Conservation (phyloP, 2,797 vertebrate genomes). For the Silurus lanzhouensis region DNA sequence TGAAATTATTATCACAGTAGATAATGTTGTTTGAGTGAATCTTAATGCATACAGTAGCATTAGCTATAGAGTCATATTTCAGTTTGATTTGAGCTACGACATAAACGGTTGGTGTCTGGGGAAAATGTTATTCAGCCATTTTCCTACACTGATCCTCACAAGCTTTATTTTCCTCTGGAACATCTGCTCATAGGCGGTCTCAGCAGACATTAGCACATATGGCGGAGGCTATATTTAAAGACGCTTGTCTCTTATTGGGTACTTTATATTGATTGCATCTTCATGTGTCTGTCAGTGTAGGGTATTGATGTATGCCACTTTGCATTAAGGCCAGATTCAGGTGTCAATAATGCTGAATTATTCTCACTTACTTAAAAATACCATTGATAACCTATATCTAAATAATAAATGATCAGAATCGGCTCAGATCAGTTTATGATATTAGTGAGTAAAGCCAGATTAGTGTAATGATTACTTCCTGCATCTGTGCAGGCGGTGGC, state of each 20-base stretch:
- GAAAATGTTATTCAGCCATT: slow-evolving; percentile 15
- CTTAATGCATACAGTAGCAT: not conserved
- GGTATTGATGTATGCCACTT: slow-evolving; percentile 55
- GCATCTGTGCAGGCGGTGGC: not conserved
- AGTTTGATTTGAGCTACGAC: slow-evolving; percentile 16
- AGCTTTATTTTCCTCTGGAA: slow-evolving; percentile 10
- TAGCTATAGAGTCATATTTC: not conserved
- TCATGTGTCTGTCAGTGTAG: slow-evolving; percentile 36
- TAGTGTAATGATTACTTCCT: slow-evolving; percentile 21
- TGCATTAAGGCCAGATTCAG: slow-evolving; percentile 52
- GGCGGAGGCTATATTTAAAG: slow-evolving; percentile 23
- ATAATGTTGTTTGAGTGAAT: not conserved
- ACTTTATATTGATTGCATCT: slow-evolving; percentile 53
- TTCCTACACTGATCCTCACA: slow-evolving; percentile 21
- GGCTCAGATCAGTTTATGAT: not conserved
- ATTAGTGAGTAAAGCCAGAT: not conserved
- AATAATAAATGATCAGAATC: not conserved
- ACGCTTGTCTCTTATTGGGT: slow-evolving; percentile 43
- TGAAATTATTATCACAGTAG: not conserved
- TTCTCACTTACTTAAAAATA: not conserved
- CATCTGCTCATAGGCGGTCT: slow-evolving; percentile 8
- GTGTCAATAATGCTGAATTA: slow-evolving; percentile 8
- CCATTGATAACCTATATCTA: slow-evolving; percentile 32
- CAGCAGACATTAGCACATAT: slow-evolving; percentile 18
- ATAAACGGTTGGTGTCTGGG: slow-evolving; percentile 12